Conservation (phyloP, 2,797 vertebrate genomes). For the Antennarius maculatus region DNA sequence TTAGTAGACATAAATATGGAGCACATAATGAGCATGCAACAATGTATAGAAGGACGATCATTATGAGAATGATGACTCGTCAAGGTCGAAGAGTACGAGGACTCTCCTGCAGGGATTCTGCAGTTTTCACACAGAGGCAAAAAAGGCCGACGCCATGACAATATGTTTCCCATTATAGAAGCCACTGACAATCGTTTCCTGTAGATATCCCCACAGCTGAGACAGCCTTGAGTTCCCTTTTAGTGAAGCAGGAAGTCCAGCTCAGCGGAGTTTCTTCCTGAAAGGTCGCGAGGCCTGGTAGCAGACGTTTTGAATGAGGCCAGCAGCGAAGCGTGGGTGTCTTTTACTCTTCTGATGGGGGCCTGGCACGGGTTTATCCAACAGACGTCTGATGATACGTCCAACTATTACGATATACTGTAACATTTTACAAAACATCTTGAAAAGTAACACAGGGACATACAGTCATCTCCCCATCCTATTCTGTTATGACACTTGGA, state of each 20-base stretch:
- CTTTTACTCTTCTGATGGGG: too few species aligned
- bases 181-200: constrained; percentile 13
- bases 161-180: constrained; percentile 11
- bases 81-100: constrained; percentile 7
- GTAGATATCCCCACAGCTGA: not conserved
- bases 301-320: too few species aligned
- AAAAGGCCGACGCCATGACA: constrained; percentile 7
- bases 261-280: not conserved
- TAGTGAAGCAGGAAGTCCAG: constrained; percentile 3
- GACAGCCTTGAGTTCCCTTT: not conserved
- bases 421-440: too few species aligned
- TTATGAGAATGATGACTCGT: constrained; percentile 12
- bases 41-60: constrained; percentile 8
- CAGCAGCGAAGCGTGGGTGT: too few species aligned
- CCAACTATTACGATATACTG: too few species aligned
- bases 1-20: not conserved
- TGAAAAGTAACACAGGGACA: too few species aligned
- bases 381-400: too few species aligned
- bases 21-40: constrained; percentile 6
- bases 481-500: too few species aligned
- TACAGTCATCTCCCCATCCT: too few species aligned
- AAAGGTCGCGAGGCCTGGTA: too few species aligned
- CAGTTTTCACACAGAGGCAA: constrained; percentile 11
- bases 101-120: constrained; percentile 4
- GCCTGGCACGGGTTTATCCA: too few species aligned